These are phyloP conservation scores for Eubasilissa regina DNA, from an alignment of 1,140 invertebrate genomes.

Conservation along the genomic window DNA sequence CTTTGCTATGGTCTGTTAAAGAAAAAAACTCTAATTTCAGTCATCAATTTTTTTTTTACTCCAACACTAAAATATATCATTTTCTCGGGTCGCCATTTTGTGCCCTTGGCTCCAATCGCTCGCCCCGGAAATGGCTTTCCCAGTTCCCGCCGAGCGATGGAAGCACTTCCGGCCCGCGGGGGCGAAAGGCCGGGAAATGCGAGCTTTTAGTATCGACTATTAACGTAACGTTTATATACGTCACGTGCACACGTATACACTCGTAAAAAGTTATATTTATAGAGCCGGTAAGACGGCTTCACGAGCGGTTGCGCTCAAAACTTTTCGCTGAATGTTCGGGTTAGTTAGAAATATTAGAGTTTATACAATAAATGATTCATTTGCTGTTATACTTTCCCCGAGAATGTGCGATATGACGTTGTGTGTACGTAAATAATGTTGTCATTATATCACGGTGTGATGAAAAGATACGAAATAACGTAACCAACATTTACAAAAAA, in stretches of 20 bases:
- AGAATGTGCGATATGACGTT: too few relatives aligned
- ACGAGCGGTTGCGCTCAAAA: background rate
- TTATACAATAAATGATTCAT: background rate
- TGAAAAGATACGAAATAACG: too few relatives aligned
- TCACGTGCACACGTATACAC: slow-evolving; percentile 8
- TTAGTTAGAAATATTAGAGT: background rate
- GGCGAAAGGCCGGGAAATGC: slow-evolving; percentile 36
- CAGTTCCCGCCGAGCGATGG: slow-evolving; percentile 51
- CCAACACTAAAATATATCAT: background rate
- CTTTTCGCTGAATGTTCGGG: slow-evolving; percentile 6
- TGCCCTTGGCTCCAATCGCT: slow-evolving; percentile 44
- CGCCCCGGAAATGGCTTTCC: slow-evolving; percentile 59
- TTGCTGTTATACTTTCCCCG: too few relatives aligned
- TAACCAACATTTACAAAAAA: too few relatives aligned
- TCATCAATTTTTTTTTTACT: slow-evolving; percentile 2
- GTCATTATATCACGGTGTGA: too few relatives aligned
- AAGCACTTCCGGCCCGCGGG: slow-evolving; percentile 49
- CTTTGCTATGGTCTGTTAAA: too few relatives aligned
- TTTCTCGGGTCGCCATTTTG: slow-evolving; percentile 20
- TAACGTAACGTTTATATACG: slow-evolving; percentile 44
- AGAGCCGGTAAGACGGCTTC: background rate
- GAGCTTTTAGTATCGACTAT: slow-evolving; percentile 60
- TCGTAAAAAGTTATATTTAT: slow-evolving; percentile 55
- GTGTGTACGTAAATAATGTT: too few relatives aligned
- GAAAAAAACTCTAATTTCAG: too few relatives aligned